phyloP scores from a whole-genome alignment of 2,888 invertebrate species.

The Spodoptera exigua region DNA sequence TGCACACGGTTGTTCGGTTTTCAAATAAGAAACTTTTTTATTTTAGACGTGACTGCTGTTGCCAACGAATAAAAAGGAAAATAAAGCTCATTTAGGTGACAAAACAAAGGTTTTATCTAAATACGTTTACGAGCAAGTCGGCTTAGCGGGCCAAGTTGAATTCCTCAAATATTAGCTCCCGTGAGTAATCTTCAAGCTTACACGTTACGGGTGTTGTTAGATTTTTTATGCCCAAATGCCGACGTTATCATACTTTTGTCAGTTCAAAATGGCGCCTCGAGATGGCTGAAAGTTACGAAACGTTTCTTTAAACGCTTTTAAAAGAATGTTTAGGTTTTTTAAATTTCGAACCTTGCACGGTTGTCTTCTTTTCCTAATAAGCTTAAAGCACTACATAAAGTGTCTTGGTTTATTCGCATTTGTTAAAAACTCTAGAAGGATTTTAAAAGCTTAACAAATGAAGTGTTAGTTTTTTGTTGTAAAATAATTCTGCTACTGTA shows the following conservation, averaged over 20 bases:
- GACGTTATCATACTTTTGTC: constrained; percentile 57
- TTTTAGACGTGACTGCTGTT: constrained; percentile 7
- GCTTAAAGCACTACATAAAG: constrained; percentile 36
- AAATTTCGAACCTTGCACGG: constrained; percentile 18
- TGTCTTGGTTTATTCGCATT: constrained; percentile 25
- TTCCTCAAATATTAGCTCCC: constrained; percentile 84
- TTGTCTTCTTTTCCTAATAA: constrained; percentile 29
- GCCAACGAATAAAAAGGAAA: constrained; percentile 16
- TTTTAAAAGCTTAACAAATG: no score
- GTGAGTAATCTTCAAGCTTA: constrained; percentile 68
- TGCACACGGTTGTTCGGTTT: constrained; percentile 32
- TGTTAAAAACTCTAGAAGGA: not conserved
- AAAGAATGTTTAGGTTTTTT: constrained; percentile 21
- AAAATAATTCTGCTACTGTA: no score
- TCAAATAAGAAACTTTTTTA: constrained; percentile 13
- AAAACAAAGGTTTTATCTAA: constrained; percentile 58
- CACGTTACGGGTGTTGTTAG: constrained; percentile 58
- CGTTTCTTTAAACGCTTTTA: constrained; percentile 24
- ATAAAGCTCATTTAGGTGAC: constrained; percentile 40
- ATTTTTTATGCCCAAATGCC: constrained; percentile 63
- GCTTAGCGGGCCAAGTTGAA: constrained; percentile 62
- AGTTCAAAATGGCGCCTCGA: constrained; percentile 31
- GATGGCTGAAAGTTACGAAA: constrained; percentile 55
- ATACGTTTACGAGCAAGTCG: constrained; percentile 57
- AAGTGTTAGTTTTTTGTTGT: constrained; percentile 15